Evolutionary conservation across 2,113 vertebrate species (phyloP), one percentile per base, ranked within the genome.

Genomic region (Burhinus oedicnemus): DNA sequence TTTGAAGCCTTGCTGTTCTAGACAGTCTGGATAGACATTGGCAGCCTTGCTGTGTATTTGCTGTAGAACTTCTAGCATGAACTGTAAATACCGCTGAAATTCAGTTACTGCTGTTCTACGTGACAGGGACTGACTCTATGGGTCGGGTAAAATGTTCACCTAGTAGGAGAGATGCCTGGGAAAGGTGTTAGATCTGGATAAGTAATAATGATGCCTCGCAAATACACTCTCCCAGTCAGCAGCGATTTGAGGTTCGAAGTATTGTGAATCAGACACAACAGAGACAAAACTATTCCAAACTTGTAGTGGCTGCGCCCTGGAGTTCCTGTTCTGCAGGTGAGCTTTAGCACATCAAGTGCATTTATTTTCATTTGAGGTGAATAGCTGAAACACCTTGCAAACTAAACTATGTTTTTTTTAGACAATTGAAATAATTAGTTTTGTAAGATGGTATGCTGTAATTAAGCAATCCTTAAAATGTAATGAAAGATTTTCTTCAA

Each of bases 401-500:
- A 45, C 22, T 42, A 62, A 58, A 45, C 11, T 12, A 1, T 32
- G 44, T 57, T 66, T 66, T 47, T 82, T 83, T 34, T 8, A 55
- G 69, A 18, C 69, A 65, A 8, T 11, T 78, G 25, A 45, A 34
- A 58, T 70, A 30, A 76, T 52, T 82, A 8, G 4, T 77, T 94
- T 82, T 88, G 3, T 71, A 55, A 82, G n/a, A 66, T 25, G 18
- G 6, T 57, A 25, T 57, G 21, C 69, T 22, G 26, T 90, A 93
- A 93, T 80, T n/a, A 93, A 91, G 12, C 18, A 78, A 9, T n/a
- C 69, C 32, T 78, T 91, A 61, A 87, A 81, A 78, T 6, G 7
- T 51, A 84, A 64, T 66, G 60, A 15, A 89, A 27, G 17, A 52
- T 71, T 95, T 74, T 68, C 23, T 76, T 93, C 60, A 78, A 69